Conservation (phyloP, 2,797 vertebrate genomes). For the Gadopsis bispinosus region DNA sequence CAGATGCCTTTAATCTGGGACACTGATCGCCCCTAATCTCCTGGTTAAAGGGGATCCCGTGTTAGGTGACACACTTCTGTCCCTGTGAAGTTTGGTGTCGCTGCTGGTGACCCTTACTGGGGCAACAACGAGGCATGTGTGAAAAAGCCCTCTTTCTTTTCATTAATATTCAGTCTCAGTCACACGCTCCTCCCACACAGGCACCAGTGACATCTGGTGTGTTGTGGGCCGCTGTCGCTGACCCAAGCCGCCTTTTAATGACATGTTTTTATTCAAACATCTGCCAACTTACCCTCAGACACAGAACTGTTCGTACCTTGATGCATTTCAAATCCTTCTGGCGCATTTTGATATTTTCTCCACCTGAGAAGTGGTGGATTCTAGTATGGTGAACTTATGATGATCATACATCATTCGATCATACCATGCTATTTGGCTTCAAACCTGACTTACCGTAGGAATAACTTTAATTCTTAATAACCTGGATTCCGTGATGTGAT, state of each 20-base stretch:
- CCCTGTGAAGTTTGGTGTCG: slow-evolving; percentile 64
- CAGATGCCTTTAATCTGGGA: slow-evolving; percentile 68
- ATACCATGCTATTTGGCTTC: background rate
- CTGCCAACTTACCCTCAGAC: slow-evolving; percentile 30
- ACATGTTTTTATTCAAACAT: slow-evolving; percentile 68
- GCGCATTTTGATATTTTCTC: slow-evolving; percentile 26
- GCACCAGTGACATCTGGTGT: slow-evolving; percentile 72
- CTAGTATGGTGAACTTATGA: background rate
- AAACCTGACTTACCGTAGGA: slow-evolving; percentile 13
- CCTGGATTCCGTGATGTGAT: slow-evolving; percentile 19
- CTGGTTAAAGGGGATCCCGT: slow-evolving; percentile 32
- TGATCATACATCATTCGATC: too few species aligned
- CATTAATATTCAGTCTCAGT: slow-evolving; percentile 72
- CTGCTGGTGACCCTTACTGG: slow-evolving; percentile 47
- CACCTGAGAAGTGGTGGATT: background rate
- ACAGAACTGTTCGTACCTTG: background rate
- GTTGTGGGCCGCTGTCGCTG: slow-evolving; percentile 32
- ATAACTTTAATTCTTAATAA: slow-evolving; percentile 28
- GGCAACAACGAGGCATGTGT: slow-evolving; percentile 64
- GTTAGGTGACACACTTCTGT: slow-evolving; percentile 70
- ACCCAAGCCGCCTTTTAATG: slow-evolving; percentile 60
- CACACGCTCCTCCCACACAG: slow-evolving; percentile 56
- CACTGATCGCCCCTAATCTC: slow-evolving; percentile 73
- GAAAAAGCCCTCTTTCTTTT: slow-evolving; percentile 55
- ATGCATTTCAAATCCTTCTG: slow-evolving; percentile 33